Evolutionary conservation across 2,888 invertebrate species (phyloP), one percentile per base, ranked within the genome.

Genomic region (Lissocephala sabroskyi): DNA sequence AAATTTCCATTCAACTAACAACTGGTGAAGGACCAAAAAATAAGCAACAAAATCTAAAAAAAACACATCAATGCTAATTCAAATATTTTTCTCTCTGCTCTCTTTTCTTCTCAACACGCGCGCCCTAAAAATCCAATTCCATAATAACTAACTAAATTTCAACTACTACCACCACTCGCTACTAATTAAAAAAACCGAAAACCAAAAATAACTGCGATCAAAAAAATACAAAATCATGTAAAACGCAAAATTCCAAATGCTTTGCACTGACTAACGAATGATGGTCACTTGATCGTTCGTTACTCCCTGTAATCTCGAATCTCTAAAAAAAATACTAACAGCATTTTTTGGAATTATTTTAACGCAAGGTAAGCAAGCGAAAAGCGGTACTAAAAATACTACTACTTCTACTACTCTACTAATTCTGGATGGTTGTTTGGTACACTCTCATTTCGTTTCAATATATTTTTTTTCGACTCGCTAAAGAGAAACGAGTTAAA

Each of bases 321-420:
- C 53, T 7, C 3, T 23, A 60, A 67, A 65, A 62, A 52, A 65
- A 66, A 71, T 76, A 82, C 82, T 83, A 83, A 85, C 93, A 96
- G 96, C 94, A 93, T 95, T 90, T 96, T 96, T 92, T 96, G 96
- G 96, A 96, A 95, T 91, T 94, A 96, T 93, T 96, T 96, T 94
- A 96, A 96, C 87, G 93, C 95, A 90, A 96, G 96, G 96, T 96
- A 96, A 96, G 95, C 90, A 85, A 82, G 73, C 65, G 61, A 67
- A 71, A 71, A 56, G 52, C 64, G 79, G 75, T 75, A 70, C 73
- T 68, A 61, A 73, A 50, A 51, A 62, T 68, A 59, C 48, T 65
- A 66, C 54, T 57, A 59, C 56, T 60, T 42, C 42, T 56, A 58
- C 36, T 58, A 67, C 61, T 58, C 36, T 58, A 67, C 61, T 64